Conservation (phyloP, 2,888 invertebrate genomes). For the Ophion ellenae region DNA sequence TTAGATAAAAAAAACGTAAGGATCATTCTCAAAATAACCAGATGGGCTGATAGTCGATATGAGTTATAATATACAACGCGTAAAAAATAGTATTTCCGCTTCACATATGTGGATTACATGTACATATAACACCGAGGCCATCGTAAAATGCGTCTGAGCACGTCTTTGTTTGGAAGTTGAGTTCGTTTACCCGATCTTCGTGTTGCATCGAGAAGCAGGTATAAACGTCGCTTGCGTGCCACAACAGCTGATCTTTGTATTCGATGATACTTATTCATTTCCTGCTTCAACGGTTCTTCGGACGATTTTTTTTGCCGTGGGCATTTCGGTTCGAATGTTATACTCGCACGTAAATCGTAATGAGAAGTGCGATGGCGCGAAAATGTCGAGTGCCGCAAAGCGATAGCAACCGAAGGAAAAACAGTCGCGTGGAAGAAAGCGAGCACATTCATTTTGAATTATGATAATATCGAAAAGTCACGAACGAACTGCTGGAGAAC, state of each 20-base stretch:
- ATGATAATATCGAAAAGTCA: no score
- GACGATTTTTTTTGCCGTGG: not conserved
- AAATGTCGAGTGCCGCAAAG: no score
- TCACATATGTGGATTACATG: no score
- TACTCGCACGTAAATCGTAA: no score
- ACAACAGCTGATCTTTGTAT: conserved; percentile 73
- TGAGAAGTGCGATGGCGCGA: no score
- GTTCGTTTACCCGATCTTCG: conserved; percentile 29
- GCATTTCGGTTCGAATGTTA: not conserved
- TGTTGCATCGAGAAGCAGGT: conserved; percentile 20
- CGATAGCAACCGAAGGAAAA: no score
- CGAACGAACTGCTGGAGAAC: no score
- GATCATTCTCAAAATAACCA: no score
- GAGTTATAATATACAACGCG: not conserved
- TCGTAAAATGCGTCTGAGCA: conserved; percentile 14
- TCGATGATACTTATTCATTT: not conserved
- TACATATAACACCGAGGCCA: not conserved
- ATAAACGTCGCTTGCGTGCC: conserved; percentile 26
- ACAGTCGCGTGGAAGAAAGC: no score
- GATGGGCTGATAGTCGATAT: no score
- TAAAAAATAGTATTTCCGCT: not conserved
- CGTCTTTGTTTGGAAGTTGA: conserved; percentile 26
- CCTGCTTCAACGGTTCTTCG: not conserved
- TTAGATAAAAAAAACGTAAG: no score
- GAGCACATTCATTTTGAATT: no score